These are phyloP conservation scores for Ostrea edulis DNA, from an alignment of 1,140 invertebrate species.

Conservation along the genomic window DNA sequence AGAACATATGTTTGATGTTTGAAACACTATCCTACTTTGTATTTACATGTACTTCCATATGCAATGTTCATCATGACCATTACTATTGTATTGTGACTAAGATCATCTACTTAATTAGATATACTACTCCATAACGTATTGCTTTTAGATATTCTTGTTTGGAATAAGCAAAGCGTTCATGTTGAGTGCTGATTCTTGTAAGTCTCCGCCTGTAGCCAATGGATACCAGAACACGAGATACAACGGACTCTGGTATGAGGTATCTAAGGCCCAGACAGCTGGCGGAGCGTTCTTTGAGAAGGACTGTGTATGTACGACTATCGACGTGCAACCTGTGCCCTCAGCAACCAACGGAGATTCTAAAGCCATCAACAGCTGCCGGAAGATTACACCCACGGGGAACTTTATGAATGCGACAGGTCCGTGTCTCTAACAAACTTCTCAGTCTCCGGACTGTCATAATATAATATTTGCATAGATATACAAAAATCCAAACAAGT, in stretches of 20 bases:
- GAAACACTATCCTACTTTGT: too few species aligned
- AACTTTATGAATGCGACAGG: slow-evolving; percentile 71
- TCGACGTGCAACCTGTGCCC: slow-evolving; percentile 65
- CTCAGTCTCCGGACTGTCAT: too few species aligned
- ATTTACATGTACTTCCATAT: too few species aligned
- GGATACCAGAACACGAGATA: slow-evolving; percentile 62
- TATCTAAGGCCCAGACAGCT: slow-evolving; percentile 72
- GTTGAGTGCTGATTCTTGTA: slow-evolving; percentile 46
- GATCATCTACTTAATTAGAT: too few species aligned
- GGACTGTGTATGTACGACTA: slow-evolving; percentile 74
- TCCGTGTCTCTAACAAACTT: slow-evolving; percentile 10
- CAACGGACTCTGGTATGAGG: slow-evolving; percentile 68
- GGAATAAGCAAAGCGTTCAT: background rate
- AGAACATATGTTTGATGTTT: too few species aligned
- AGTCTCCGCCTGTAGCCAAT: slow-evolving; percentile 51
- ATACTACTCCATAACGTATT: background rate
- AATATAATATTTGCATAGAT: too few species aligned
- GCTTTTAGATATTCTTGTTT: slow-evolving; percentile 6
- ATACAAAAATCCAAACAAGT: too few species aligned
- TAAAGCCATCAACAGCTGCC: slow-evolving; percentile 70
- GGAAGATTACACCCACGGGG: slow-evolving; percentile 65
- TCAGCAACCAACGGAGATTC: slow-evolving; percentile 66
- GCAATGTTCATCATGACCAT: too few species aligned
- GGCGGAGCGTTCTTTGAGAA: slow-evolving; percentile 75
- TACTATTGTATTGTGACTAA: too few species aligned